These are phyloP conservation scores for Marasmarcha lunaedactyla DNA, from an alignment of 2,888 invertebrate species.

Conservation along the genomic window DNA sequence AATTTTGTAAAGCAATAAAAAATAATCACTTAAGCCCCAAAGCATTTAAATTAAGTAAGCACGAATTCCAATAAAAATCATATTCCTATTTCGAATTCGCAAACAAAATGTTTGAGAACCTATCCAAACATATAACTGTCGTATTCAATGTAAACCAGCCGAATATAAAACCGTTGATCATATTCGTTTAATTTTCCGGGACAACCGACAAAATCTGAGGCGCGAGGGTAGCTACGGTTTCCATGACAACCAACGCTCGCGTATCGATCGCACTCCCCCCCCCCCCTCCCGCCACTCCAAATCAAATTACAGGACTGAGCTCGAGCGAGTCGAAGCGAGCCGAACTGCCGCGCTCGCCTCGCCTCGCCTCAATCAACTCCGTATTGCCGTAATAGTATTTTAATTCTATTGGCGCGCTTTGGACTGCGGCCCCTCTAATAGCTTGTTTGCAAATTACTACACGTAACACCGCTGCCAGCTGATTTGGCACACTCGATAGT, in stretches of 20 bases:
- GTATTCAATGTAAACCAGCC: conserved; percentile 14
- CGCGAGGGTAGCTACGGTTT: conserved; percentile 61
- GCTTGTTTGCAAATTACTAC: conserved; percentile 54
- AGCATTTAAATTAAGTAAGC: no score
- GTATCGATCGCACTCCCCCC: conserved; percentile 36
- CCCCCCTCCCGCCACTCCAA: conserved; percentile 51
- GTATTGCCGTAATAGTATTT: conserved; percentile 65
- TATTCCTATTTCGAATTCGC: not conserved
- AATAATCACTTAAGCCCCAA: no score
- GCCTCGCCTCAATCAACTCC: conserved; percentile 53
- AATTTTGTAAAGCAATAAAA: no score
- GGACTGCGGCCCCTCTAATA: conserved; percentile 41
- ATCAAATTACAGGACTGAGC: conserved; percentile 63
- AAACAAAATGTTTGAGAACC: conserved; percentile 1
- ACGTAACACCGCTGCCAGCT: conserved; percentile 27
- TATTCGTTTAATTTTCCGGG: conserved; percentile 65
- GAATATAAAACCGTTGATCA: conserved; percentile 49
- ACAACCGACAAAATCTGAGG: conserved; percentile 63
- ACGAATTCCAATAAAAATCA: no score
- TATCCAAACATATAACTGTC: not conserved
- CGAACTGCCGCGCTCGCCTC: conserved; percentile 17
- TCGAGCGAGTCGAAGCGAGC: conserved; percentile 22
- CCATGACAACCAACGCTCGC: conserved; percentile 61
- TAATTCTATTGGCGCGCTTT: conserved; percentile 64
- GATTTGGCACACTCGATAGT: conserved; percentile 23